Evolutionary conservation across 2,797 vertebrate species (phyloP), one percentile per base, ranked within the genome.

Genomic region (Tarsius wallacei): DNA sequence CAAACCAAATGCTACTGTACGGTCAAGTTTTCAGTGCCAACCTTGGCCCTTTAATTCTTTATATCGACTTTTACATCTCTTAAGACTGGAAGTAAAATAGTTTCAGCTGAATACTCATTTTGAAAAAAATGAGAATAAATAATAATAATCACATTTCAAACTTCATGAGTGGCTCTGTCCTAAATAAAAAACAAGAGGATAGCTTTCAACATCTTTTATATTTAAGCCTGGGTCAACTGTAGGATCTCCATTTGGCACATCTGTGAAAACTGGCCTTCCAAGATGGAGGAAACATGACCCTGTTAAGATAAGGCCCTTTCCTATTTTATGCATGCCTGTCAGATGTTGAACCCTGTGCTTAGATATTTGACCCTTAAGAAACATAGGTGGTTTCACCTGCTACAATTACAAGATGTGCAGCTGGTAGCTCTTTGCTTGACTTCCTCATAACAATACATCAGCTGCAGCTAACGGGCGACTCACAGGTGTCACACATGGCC

Each of bases 41-140:
- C 15, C 49, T 31, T 73, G 11, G 11, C 24, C 28, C 1, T 5
- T 5, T 17, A 33, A 5, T 63, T 26, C 73, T 86, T 89, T 49
- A 31, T 2, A 31, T n/a, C 31, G 61, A 33, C 55, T 14, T 81
- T 74, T 2, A 66, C 9, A 77, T 86, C 86, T 74, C 16, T 87
- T 83, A 74, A 86, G 63, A 84, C 24, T 24, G 42, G 17, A 93
- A 82, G 73, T 92, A 93, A 93, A 77, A 19, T 73, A 93, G 80
- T 47, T 70, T 9, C 4, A 74, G 49, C 85, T 66, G 33, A 93
- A 51, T 53, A 74, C 53, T 73, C 21, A 59, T 59, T 87, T 68
- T 82, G 24, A 3, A 47, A 53, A 88, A 51, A 59, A 19, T n/a
- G n/a, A 22, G 42, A 66, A 57, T 6, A 66, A 33, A 90, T 74